Conservation (phyloP, 2,888 invertebrate species). For the Ochlodes sylvanus region DNA sequence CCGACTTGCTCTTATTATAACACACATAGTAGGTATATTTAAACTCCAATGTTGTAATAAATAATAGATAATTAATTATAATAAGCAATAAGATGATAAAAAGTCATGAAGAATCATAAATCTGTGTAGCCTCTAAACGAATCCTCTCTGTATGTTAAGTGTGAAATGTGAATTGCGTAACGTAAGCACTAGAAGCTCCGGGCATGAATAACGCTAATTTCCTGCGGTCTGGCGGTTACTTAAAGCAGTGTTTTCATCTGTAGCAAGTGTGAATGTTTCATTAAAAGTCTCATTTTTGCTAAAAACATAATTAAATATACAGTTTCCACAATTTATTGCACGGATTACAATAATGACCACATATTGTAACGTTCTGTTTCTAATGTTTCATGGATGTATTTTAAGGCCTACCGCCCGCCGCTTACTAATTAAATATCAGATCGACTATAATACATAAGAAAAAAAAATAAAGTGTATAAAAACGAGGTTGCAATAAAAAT, state of each 20-base stretch:
- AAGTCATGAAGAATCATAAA: neutral
- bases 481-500: neutral
- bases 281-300: too few species aligned
- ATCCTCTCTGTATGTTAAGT: neutral
- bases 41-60: too few species aligned
- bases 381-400: neutral
- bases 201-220: constrained; percentile 17
- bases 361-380: neutral
- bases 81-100: neutral
- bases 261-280: neutral
- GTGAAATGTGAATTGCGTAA: constrained; percentile 6
- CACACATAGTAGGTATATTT: too few species aligned
- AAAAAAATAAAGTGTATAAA: neutral
- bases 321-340: too few species aligned
- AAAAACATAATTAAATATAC: too few species aligned
- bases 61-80: too few species aligned
- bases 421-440: neutral
- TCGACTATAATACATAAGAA: neutral
- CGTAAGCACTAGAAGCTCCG: constrained; percentile 1
- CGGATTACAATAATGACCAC: too few species aligned
- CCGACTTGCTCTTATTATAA: too few species aligned
- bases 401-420: neutral
- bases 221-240: constrained; percentile 22
- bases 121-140: constrained; percentile 3
- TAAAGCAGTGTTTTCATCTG: constrained; percentile 5